phyloP scores from a whole-genome alignment of 2,888 invertebrate genomes.

The Onthophagus sagittarius region DNA sequence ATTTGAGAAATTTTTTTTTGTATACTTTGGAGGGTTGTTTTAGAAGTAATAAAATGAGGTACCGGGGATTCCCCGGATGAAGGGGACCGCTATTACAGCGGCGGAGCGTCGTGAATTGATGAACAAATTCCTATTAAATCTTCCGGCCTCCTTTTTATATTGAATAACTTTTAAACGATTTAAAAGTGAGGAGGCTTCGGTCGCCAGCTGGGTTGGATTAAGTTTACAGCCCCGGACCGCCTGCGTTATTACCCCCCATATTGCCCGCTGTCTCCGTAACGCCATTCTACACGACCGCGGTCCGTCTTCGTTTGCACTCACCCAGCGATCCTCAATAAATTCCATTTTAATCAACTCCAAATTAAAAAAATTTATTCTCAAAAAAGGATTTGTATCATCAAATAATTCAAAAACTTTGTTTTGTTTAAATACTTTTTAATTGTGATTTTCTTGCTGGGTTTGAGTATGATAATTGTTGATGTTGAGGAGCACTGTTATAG shows the following conservation, averaged over 20 bases:
- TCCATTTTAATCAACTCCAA: neutral
- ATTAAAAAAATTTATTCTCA: too few species aligned
- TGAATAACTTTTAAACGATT: conserved; percentile 51
- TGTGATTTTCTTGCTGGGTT: neutral
- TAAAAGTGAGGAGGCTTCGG: conserved; percentile 41
- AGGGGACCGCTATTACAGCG: conserved; percentile 27
- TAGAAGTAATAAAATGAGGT: neutral
- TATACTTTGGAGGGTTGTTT: neutral
- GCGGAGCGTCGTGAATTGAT: conserved; percentile 48
- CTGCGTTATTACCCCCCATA: conserved; percentile 32
- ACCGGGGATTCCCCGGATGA: conserved; percentile 7
- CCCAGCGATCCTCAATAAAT: neutral
- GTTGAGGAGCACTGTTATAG: neutral
- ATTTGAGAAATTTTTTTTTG: too few species aligned
- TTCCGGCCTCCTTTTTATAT: conserved; percentile 49
- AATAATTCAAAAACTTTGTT: neutral
- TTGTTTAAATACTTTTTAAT: neutral
- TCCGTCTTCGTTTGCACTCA: neutral
- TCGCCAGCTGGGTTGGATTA: conserved; percentile 50
- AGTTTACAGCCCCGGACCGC: conserved; percentile 44
- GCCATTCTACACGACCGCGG: conserved; percentile 21
- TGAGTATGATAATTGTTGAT: neutral
- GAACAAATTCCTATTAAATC: conserved; percentile 53
- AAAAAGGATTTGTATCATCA: too few species aligned
- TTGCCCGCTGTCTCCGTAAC: conserved; percentile 30